phyloP scores from a whole-genome alignment of 1,140 invertebrate genomes.

The Pseudomyrmex dendroicus region DNA sequence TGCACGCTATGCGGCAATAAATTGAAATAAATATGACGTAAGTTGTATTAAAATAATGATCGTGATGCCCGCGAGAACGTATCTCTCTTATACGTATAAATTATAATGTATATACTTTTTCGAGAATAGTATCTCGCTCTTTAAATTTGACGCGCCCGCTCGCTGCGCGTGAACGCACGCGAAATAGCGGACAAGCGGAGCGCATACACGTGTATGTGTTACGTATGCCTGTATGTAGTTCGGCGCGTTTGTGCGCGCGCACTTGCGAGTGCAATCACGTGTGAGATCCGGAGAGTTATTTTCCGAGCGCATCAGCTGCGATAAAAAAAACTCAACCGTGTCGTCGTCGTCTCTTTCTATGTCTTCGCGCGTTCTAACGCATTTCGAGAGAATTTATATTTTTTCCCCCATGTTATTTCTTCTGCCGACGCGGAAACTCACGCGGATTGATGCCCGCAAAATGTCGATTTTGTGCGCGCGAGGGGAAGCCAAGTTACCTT shows the following conservation, averaged over 20 bases:
- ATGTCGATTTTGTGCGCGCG: too few relatives aligned
- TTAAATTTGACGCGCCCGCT: background rate
- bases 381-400: too few relatives aligned
- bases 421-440: too few relatives aligned
- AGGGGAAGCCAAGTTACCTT: background rate
- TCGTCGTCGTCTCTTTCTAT: too few relatives aligned
- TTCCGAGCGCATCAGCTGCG: background rate
- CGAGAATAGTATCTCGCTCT: background rate
- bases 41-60: conserved; percentile 41
- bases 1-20: conserved; percentile 32
- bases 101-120: background rate
- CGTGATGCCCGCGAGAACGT: background rate
- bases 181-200: conserved; percentile 21
- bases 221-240: too few relatives aligned
- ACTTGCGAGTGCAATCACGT: conserved; percentile 34
- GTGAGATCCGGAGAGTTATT: conserved; percentile 22
- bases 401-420: background rate
- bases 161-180: background rate
- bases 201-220: background rate
- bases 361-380: too few relatives aligned
- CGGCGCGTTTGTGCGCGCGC: background rate
- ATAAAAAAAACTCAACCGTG: conserved; percentile 8
- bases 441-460: too few relatives aligned
- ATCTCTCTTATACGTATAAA: conserved; percentile 8
- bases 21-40: conserved; percentile 55